Percentiles rank a stretch among this genome's conserved stretches.
Conservation (phyloP, 2,797 vertebrate species). For the Pseudopleuronectes americanus region DNA sequence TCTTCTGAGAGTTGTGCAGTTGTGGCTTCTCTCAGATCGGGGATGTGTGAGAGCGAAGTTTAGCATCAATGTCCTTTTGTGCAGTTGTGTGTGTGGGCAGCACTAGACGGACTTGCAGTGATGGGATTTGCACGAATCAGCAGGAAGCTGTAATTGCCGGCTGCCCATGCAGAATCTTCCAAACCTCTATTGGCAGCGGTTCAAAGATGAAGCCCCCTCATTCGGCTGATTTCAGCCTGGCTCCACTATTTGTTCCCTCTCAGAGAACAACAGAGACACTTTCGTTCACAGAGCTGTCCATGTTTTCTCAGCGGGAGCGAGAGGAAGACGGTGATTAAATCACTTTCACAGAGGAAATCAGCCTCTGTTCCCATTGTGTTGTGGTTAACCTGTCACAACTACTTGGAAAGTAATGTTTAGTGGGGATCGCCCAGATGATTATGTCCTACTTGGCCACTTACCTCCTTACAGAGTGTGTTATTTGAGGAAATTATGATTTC, state of each 20-base stretch:
- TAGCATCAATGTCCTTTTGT: conserved; percentile 26
- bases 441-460: conserved; percentile 42
- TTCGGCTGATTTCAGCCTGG: conserved; percentile 73
- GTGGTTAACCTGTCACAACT: conserved; percentile 45
- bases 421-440: conserved; percentile 57
- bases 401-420: conserved; percentile 51
- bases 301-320: conserved; percentile 69
- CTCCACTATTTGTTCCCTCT: conserved; percentile 60
- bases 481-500: conserved; percentile 54
- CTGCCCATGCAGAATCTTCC: conserved; percentile 62
- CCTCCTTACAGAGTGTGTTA: conserved; percentile 44
- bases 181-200: conserved; percentile 47
- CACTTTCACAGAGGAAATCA: conserved; percentile 55
- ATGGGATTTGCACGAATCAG: conserved; percentile 77
- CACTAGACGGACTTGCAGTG: conserved; percentile 54
- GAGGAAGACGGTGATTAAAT: conserved; percentile 69
- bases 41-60: conserved; percentile 11
- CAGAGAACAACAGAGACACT: conserved; percentile 49
- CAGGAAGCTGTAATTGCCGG: conserved; percentile 74
- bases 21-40: conserved; percentile 49
- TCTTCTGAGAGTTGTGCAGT: conserved; percentile 31
- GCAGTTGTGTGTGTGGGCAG: conserved; percentile 51
- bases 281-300: conserved; percentile 41
- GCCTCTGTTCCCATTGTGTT: conserved; percentile 65
- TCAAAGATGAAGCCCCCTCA: conserved; percentile 40